Evolutionary conservation across 2,888 invertebrate genomes (phyloP), one percentile per base, ranked within the genome.

Genomic region (Cylloceria caligata): DNA sequence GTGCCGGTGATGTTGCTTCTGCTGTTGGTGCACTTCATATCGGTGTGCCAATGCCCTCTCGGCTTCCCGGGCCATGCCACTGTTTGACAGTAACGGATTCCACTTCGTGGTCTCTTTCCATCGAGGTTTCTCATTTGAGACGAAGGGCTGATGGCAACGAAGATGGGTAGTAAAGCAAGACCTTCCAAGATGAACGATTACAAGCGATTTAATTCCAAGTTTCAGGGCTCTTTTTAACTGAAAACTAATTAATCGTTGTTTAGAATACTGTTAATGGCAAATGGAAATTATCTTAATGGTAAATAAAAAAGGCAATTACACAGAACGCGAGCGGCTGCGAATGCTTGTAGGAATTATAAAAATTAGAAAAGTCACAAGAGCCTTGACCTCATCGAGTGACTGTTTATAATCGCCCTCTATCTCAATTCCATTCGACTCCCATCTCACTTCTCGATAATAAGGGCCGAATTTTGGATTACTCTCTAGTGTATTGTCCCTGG

Each of bases 51-150:
- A 47, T 47, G 47, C 47, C 49, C 49, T 67, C 49, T 67, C 34
- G 47, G 34, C 49, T 68, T 36, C 19, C 85, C 86, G 86, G 83
- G 87, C 30, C 34, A 30, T 88, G 89, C 91, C 89, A 90, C 91
- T 90, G 91, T 91, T 91, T 92, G 92, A 91, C 92, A 91, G 92
- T 92, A 92, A 92, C 91, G 89, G 91, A 92, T 92, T 80, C 64
- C 21, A n/a, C 39, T 13, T 64, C 64, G 21, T 64, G 36, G 39
- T 16, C 34, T 81, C 80, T 79, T 79, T 71, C 78, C 55, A 71
- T 72, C 39, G 52, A 52, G 52, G 21, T 36, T 36, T 69, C 21
- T 55, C 21, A 11, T 52, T 24, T 36, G 21, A 55, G 16, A 64
- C 30, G 16, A 74, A 52, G 19, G 52, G 60, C 42, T 39, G 72